phyloP scores from a whole-genome alignment of 2,797 vertebrate genomes.

The Semotilus atromaculatus region DNA sequence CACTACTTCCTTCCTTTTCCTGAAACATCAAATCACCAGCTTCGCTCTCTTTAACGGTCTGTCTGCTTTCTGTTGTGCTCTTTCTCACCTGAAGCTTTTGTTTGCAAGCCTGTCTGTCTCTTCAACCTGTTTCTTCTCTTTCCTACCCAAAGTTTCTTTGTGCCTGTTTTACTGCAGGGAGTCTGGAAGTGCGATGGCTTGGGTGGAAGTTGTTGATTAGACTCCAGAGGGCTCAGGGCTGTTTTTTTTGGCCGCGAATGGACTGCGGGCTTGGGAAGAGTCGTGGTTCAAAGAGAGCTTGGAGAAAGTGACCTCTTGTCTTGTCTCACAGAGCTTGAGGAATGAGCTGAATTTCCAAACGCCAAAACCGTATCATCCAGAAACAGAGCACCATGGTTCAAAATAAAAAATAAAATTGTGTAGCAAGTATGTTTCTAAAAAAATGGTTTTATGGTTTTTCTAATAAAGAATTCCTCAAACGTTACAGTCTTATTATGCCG shows the following conservation, averaged over 20 bases:
- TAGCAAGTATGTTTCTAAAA: not conserved
- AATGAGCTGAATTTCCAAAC: constrained; percentile 74
- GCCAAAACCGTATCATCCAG: constrained; percentile 76
- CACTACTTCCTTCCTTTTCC: constrained; percentile 3
- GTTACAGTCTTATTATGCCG: not conserved
- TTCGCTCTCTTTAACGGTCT: not conserved
- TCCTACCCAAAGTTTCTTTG: constrained; percentile 40
- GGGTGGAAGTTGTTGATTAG: constrained; percentile 78
- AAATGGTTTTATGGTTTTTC: not conserved
- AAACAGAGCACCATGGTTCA: constrained; percentile 70
- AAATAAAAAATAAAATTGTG: constrained; percentile 33
- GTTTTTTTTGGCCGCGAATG: constrained; percentile 79
- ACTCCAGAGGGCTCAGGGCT: constrained; percentile 70
- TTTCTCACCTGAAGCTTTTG: not conserved
- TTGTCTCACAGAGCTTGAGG: constrained; percentile 70
- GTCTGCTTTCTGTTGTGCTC: constrained; percentile 16
- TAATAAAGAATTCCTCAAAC: not conserved
- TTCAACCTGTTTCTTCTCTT: constrained; percentile 10
- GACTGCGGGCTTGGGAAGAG: constrained; percentile 69
- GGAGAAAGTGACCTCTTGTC: constrained; percentile 67
- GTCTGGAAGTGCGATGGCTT: constrained; percentile 65
- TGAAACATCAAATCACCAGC: constrained; percentile 15
- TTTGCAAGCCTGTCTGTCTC: not conserved
- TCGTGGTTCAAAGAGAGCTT: constrained; percentile 57
- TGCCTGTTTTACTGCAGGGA: constrained; percentile 64